Evolutionary conservation across 2,113 vertebrate species (phyloP), one percentile per base, ranked within the genome.

Genomic region (Sisor rabdophorus): DNA sequence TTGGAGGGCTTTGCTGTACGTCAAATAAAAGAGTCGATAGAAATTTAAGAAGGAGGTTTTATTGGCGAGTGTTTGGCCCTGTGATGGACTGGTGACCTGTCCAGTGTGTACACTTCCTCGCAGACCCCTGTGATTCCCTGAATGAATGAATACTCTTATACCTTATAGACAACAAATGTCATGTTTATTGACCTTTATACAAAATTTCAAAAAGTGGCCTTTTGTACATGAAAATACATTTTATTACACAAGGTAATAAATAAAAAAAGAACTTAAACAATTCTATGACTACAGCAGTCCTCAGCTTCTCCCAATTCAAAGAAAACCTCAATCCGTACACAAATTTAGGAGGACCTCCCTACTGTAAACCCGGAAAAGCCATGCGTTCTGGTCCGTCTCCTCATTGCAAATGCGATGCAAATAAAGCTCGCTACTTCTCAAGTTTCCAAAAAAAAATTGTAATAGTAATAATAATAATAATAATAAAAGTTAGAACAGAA

Each of bases 221-320:
- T 73, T 81, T 81, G 65, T 82, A 84, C 77, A 79, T 79, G 95
- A 98, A 98, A 98, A 98, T 98, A 98, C 96, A 96, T 94, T 98
- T 98, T 98, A 99, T 99, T 98, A 97, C 95, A 79, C 93, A 89
- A 93, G 95, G 96, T 98, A 99, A 99, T 98, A 97, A 99, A 98
- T 98, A 95, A 94, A 95, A 96, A 97, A 94, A 97, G 98, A 97
- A 95, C 17, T 94, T 94, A 94, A 92, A 91, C 93, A 93, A 94
- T 92, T 90, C 90, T 91, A 92, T 93, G 93, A 81, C 82, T 79
- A 69, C 22, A 71, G 36, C 55, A 53, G 60, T 73, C 78, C 64
- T 82, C 61, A 69, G 40, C 40, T 22, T 73, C 44, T 73, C 73
- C 81, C 69, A 53, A 52, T 56, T 63, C 22, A 50, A 79, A 61